Percentiles rank a stretch among this genome's conserved stretches.
Conservation (phyloP, 2,113 vertebrate species). For the Brachirus orientalis region DNA sequence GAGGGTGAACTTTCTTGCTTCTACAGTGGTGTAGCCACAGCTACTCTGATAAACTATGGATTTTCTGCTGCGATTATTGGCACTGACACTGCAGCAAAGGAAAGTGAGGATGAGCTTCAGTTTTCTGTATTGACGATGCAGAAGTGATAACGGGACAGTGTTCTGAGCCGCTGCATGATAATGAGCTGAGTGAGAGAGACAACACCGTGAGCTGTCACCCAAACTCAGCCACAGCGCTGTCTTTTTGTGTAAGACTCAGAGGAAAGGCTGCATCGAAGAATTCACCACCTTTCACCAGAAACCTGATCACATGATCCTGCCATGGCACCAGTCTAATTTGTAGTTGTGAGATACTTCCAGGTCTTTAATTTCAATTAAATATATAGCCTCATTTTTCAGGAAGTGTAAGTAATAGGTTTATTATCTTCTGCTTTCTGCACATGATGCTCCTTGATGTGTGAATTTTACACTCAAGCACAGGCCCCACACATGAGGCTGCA, state of each 20-base stretch:
- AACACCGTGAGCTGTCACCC: background rate
- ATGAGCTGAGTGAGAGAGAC: constrained; percentile 37
- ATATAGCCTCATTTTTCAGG: too few species aligned
- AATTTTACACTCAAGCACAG: too few species aligned
- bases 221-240: constrained; percentile 6
- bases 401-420: too few species aligned
- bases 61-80: background rate
- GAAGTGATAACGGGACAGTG: background rate
- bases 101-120: constrained; percentile 12
- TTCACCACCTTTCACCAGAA: background rate
- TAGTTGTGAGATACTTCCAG: too few species aligned
- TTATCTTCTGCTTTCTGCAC: too few species aligned
- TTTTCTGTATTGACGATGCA: constrained; percentile 31
- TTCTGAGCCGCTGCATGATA: constrained; percentile 15
- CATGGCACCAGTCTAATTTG: too few species aligned
- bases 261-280: background rate
- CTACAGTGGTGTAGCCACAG: too few species aligned
- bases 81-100: too few species aligned
- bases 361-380: too few species aligned
- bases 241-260: constrained; percentile 52
- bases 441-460: too few species aligned
- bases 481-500: constrained; percentile 6
- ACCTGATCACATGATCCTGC: background rate
- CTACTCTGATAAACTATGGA: background rate
- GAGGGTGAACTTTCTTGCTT: too few species aligned